A percentile compares a stretch with the other conserved stretches of the same genome.
Conservation (phyloP, 2,113 vertebrate species). For the Meles meles region DNA sequence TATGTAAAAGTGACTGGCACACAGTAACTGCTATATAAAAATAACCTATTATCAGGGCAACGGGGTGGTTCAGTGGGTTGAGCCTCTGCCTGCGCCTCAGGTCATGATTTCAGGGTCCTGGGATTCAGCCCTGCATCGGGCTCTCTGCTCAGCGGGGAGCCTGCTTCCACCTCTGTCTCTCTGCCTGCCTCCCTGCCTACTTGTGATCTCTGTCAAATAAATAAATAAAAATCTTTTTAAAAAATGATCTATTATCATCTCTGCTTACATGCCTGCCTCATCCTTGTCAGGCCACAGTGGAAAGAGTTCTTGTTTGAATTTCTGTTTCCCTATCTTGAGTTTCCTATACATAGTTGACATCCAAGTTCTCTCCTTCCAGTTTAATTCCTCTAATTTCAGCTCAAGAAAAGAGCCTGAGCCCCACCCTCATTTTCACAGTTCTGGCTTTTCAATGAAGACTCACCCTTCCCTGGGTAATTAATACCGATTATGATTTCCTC, state of each 20-base stretch:
- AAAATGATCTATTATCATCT: not conserved
- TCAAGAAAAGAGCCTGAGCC: not conserved
- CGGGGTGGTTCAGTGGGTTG: too few species aligned
- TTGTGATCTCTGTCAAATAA: too few species aligned
- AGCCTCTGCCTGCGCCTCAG: too few species aligned
- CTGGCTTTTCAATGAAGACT: not conserved
- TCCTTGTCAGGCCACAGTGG: not conserved
- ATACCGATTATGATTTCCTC: not conserved
- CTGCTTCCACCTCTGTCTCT: too few species aligned
- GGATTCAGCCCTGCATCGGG: too few species aligned
- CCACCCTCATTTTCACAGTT: not conserved
- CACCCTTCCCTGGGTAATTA: not conserved
- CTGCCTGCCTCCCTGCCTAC: too few species aligned
- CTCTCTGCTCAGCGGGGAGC: too few species aligned
- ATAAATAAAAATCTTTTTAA: not conserved
- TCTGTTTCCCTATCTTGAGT: not conserved
- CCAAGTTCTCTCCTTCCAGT: not conserved
- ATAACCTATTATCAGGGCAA: not conserved
- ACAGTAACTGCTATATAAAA: not conserved
- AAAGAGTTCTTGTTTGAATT: slow-evolving; percentile 21
- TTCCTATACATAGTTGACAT: not conserved
- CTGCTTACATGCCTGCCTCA: not conserved
- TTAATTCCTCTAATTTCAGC: slow-evolving; percentile 21
- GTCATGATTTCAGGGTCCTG: too few species aligned
- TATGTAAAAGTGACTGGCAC: not conserved